Base-by-base conservation (phyloP, 2,888 invertebrate species). In the Carabus problematicus region DNA sequence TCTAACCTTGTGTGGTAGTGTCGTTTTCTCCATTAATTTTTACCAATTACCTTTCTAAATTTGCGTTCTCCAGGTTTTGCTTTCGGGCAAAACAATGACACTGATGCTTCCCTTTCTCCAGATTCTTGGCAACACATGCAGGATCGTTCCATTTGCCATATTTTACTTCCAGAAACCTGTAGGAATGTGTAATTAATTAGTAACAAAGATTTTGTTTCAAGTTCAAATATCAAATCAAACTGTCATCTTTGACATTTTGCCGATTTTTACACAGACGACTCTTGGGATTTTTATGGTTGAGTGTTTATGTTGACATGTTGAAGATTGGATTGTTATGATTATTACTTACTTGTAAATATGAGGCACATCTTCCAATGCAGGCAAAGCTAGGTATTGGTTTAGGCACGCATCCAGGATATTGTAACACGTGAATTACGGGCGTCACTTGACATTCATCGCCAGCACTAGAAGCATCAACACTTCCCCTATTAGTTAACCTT, bases 41-140 rank as follows among this genome's bases (percentile, higher is more conserved):
- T 12, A 49, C 68, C 43, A 45, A 73, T 74, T 79, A 93, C 93
- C 88, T 93, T 94, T 79, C 91, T 88, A 77, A 93, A 91, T 82
- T 92, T 92, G 62, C 92, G 88, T 77, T 94, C 93, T 72, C 94
- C 94, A 70, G 88, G 89, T 78, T 92, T 92, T 11, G 94, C 93
- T 80, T 94, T 94, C 0, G 95, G 95, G 78, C 96, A 97, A 80
- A 91, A 92, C 39, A 96, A 82, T 7, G 94, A 91, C 8, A 96
- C 94, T 14, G 91, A 90, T 1, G 95, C 95, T 82, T 95, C 95
- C 73, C 95, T 85, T 83, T 95, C 94, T 2, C 95, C 95, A 74
- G 94, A 94, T 80, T 96, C 96, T 82, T 96, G 95, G 79, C 96
- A 97, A 80, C 96, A 97, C 89, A 95, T 96, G 79, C 96, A 96